Evolutionary conservation across 2,797 vertebrate species (phyloP).

Genomic region (Balearica regulorum): DNA sequence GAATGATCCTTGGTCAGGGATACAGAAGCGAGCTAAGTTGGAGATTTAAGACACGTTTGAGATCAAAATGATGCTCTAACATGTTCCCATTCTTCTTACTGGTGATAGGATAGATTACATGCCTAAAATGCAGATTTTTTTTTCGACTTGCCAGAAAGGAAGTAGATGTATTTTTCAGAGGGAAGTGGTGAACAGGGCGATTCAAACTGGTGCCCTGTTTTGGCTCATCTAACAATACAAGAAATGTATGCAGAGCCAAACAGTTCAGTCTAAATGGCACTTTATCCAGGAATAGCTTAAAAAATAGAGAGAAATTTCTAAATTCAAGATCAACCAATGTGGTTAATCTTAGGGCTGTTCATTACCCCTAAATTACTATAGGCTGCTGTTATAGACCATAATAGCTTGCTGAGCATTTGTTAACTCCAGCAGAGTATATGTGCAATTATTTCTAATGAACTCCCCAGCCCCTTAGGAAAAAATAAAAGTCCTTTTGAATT

Average conservation of each 20-base stretch:
- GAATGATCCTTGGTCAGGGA: not conserved
- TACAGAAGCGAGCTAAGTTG: not conserved
- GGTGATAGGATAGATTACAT: not conserved
- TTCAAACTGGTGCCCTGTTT: not conserved
- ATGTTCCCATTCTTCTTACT: not conserved
- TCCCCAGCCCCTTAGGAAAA: not conserved
- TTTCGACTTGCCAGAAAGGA: not conserved
- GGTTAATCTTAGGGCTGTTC: not conserved
- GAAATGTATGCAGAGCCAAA: not conserved
- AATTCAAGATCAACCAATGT: not conserved
- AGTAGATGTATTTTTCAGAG: not conserved
- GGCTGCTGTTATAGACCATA: slow-evolving; percentile 4
- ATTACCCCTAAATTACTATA: not conserved
- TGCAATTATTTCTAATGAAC: slow-evolving; percentile 47
- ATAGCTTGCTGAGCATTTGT: slow-evolving; percentile 49
- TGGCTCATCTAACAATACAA: not conserved
- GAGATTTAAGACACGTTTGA: not conserved
- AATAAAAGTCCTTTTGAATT: slow-evolving; percentile 21
- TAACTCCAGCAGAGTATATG: slow-evolving; percentile 40
- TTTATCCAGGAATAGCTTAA: not conserved
- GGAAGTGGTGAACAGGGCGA: not conserved
- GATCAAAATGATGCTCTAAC: not conserved
- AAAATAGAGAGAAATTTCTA: not conserved
- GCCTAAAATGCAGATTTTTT: not conserved
- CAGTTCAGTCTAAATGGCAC: not conserved